These are phyloP conservation scores for Sorex fumeus DNA, from an alignment of 2,113 vertebrate genomes.

Conservation along the genomic window DNA sequence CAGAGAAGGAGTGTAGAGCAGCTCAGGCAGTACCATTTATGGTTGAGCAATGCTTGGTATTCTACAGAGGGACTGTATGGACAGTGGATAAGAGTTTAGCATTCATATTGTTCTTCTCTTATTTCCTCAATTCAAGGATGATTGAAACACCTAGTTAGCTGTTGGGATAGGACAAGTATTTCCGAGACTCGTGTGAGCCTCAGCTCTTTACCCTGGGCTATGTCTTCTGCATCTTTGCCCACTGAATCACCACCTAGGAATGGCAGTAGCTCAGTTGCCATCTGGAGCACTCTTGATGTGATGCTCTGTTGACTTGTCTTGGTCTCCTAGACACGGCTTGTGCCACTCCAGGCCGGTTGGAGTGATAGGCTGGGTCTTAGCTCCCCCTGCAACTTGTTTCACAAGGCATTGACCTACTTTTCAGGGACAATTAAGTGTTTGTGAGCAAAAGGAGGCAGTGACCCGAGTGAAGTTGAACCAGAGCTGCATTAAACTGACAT, in stretches of 20 bases:
- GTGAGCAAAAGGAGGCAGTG: slow-evolving; percentile 76
- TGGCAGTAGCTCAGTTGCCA: slow-evolving; percentile 53
- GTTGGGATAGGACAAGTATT: slow-evolving; percentile 47
- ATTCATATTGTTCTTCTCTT: slow-evolving; percentile 67
- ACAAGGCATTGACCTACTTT: slow-evolving; percentile 76
- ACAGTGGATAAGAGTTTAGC: slow-evolving; percentile 51
- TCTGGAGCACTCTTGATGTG: slow-evolving; percentile 52
- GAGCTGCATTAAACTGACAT: slow-evolving; percentile 69
- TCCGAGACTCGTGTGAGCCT: slow-evolving; percentile 44
- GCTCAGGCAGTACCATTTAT: slow-evolving; percentile 78
- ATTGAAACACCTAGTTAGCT: slow-evolving; percentile 67
- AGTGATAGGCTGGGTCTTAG: slow-evolving; percentile 48
- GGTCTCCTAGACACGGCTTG: slow-evolving; percentile 62
- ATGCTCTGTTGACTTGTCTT: slow-evolving; percentile 67
- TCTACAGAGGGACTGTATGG: slow-evolving; percentile 61
- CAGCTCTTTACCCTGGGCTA: slow-evolving; percentile 2
- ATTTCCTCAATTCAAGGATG: slow-evolving; percentile 45
- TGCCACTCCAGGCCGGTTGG: slow-evolving; percentile 60
- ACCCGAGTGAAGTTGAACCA: slow-evolving; percentile 62
- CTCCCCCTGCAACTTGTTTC: slow-evolving; percentile 61
- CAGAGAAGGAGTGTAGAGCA: slow-evolving; percentile 67
- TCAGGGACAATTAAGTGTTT: slow-evolving; percentile 72
- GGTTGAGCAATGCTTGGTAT: slow-evolving; percentile 77
- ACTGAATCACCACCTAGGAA: slow-evolving; percentile 70
- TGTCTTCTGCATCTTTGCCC: slow-evolving; percentile 33